Evolutionary conservation across 2,113 vertebrate genomes (phyloP).

Genomic region (Brachyistius frenatus): DNA sequence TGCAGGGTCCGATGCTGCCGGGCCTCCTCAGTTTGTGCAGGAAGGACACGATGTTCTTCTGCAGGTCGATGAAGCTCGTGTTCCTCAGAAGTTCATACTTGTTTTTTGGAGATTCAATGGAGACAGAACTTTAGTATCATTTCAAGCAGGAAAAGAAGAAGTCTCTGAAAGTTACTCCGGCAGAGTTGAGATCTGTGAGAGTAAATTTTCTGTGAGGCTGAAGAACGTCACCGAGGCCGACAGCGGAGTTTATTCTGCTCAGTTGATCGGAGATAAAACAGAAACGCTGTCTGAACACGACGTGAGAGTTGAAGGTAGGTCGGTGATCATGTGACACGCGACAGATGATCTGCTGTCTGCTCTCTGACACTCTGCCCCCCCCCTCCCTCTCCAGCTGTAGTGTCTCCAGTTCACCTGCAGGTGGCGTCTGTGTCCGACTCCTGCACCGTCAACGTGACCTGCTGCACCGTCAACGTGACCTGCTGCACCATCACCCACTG

Average conservation of each 20-base stretch:
- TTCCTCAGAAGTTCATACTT: fast-evolving
- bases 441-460: not conserved
- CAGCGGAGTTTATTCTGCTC: slow-evolving; percentile 40
- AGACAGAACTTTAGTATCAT: too few species aligned
- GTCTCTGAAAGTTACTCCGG: fast-evolving
- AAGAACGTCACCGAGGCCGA: slow-evolving; percentile 13
- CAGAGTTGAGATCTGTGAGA: not conserved
- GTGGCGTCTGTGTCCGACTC: not conserved
- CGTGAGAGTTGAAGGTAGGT: slow-evolving; percentile 44
- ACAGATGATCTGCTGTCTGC: not conserved
- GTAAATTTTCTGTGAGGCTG: slow-evolving; percentile 18
- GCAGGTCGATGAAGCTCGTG: not conserved
- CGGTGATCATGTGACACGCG: not conserved
- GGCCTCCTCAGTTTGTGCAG: slow-evolving; percentile 25
- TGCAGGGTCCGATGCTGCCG: not conserved
- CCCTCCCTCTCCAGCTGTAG: slow-evolving; percentile 38
- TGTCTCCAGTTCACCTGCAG: slow-evolving; percentile 5
- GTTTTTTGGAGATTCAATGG: not conserved
- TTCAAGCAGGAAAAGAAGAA: too few species aligned
- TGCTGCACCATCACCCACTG: slow-evolving; percentile 38
- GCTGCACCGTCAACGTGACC: slow-evolving; percentile 51
- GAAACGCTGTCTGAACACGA: not conserved
- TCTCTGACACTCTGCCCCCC: not conserved
- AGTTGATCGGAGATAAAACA: fast-evolving
- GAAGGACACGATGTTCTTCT: slow-evolving; percentile 7